These are phyloP conservation scores for Smutsia temminckii DNA, from an alignment of 2,797 vertebrate species.

Conservation along the genomic window DNA sequence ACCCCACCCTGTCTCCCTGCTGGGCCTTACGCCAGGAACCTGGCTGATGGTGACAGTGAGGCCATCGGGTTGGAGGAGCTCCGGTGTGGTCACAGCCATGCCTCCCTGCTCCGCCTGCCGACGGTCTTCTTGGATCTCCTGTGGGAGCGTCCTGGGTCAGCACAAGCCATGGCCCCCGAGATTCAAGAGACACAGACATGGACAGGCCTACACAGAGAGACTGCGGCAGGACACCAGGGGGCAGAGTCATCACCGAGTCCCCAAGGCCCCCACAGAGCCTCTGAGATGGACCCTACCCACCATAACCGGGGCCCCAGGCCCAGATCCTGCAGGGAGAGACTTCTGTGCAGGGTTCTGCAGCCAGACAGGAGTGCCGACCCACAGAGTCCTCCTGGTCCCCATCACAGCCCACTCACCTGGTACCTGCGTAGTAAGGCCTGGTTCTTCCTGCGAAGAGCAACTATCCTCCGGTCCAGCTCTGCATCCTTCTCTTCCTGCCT, in stretches of 20 bases:
- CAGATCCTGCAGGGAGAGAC: not conserved
- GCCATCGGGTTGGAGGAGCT: constrained; percentile 90
- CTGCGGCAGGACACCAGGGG: constrained; percentile 9
- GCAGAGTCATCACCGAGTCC: constrained; percentile 7
- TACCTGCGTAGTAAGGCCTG: constrained; percentile 95
- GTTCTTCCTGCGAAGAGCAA: constrained; percentile 96
- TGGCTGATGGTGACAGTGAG: constrained; percentile 98
- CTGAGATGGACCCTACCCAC: not conserved
- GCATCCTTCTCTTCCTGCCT: constrained; percentile 93
- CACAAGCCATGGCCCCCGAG: constrained; percentile 34
- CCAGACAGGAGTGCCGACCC: not conserved
- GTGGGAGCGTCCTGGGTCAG: constrained; percentile 66
- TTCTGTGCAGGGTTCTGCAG: accelerated
- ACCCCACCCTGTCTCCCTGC: not conserved
- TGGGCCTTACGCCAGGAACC: constrained; percentile 89
- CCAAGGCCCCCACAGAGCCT: not conserved
- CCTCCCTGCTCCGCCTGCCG: constrained; percentile 94
- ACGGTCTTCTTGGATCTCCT: constrained; percentile 99
- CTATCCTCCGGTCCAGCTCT: constrained; percentile 95
- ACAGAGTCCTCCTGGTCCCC: accelerated
- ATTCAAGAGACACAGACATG: constrained; percentile 5
- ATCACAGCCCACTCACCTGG: constrained; percentile 87
- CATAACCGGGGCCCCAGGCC: not conserved
- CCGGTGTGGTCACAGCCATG: constrained; percentile 88
- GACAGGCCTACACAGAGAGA: constrained; percentile 54